These are phyloP conservation scores for Brachionus plicatilis DNA, from an alignment of 1,140 invertebrate species.

Conservation along the genomic window DNA sequence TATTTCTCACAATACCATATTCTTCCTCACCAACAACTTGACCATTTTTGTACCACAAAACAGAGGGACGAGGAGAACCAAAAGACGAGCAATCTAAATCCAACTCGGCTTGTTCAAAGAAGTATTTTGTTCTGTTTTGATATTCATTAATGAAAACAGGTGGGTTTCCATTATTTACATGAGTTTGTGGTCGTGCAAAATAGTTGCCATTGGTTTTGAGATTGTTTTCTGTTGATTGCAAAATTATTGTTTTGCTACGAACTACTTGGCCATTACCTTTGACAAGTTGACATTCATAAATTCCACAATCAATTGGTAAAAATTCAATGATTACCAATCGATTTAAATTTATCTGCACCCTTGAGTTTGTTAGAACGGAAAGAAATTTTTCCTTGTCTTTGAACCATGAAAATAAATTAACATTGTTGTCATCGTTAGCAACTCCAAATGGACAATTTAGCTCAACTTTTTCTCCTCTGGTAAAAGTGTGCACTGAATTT, in stretches of 20 bases:
- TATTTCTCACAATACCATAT: not conserved
- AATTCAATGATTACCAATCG: not conserved
- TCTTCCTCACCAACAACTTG: not conserved
- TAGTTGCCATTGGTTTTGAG: no score
- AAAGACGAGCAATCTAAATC: not conserved
- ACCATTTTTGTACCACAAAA: slow-evolving; percentile 4
- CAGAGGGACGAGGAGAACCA: not conserved
- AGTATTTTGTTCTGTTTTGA: not conserved
- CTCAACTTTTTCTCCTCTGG: not conserved
- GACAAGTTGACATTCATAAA: not conserved
- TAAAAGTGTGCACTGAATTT: not conserved
- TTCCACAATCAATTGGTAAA: not conserved
- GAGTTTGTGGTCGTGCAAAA: no score
- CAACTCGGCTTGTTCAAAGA: not conserved
- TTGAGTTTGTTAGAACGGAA: not conserved
- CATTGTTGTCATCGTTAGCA: not conserved
- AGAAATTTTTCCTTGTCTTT: not conserved
- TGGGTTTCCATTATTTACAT: not conserved
- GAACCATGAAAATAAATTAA: not conserved
- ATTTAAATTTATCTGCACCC: not conserved
- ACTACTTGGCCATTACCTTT: not conserved
- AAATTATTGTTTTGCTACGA: not conserved
- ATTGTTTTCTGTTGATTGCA: not conserved
- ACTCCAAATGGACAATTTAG: not conserved
- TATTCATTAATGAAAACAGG: not conserved